Conservation (phyloP, 2,888 invertebrate genomes). For the Callimorpha dominula region DNA sequence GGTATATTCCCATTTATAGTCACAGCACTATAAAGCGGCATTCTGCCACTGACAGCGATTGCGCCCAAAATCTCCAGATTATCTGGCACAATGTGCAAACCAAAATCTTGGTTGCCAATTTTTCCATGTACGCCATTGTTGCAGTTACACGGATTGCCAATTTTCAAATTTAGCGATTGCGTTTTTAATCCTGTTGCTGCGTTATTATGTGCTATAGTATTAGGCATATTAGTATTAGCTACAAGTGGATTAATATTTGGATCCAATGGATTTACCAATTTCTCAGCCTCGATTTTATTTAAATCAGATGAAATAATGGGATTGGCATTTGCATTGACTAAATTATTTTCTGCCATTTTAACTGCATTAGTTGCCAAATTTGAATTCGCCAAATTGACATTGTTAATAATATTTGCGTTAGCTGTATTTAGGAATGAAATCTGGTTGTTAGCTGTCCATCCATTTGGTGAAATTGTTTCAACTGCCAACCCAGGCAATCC, state of each 20-base stretch:
- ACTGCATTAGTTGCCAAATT: not conserved
- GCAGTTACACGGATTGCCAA: conserved; percentile 21
- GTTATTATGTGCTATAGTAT: not conserved
- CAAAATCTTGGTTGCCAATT: conserved; percentile 46
- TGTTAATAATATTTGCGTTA: not conserved
- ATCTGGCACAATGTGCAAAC: conserved; percentile 65
- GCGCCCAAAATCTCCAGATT: conserved; percentile 68
- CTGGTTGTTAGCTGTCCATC: too few species aligned
- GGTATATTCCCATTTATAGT: conserved; percentile 66
- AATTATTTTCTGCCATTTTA: not conserved
- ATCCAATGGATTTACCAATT: not conserved
- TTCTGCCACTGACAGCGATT: conserved; percentile 65
- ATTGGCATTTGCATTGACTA: not conserved
- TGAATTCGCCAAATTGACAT: not conserved
- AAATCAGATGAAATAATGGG: not conserved
- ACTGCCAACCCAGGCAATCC: not conserved
- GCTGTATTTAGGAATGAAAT: not conserved
- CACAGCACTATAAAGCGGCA: conserved; percentile 70
- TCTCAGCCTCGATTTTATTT: not conserved
- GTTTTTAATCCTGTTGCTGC: not conserved
- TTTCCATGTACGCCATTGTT: conserved; percentile 1
- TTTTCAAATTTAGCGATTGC: conserved; percentile 25
- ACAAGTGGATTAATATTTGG: not conserved
- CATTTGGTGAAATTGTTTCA: too few species aligned
- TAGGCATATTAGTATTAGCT: not conserved